phyloP scores from a whole-genome alignment of 2,113 vertebrate species.

The Amphiprion ocellaris region DNA sequence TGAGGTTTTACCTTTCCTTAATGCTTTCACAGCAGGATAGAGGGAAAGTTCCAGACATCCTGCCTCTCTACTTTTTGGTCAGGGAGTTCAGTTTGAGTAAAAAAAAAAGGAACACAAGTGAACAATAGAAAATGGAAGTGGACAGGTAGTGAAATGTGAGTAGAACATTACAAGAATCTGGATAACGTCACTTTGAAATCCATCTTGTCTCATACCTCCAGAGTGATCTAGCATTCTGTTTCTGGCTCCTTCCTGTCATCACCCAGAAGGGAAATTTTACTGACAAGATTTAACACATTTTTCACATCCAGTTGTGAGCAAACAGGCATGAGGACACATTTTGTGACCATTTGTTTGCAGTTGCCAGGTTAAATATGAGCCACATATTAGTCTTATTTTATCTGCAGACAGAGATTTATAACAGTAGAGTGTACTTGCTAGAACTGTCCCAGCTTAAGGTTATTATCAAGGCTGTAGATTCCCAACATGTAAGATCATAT shows the following conservation, averaged over 20 bases:
- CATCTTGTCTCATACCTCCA: not conserved
- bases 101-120: not conserved
- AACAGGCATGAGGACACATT: slow-evolving; percentile 20
- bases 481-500: slow-evolving; percentile 23
- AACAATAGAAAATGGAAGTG: not conserved
- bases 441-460: slow-evolving; percentile 44
- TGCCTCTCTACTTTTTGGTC: slow-evolving; percentile 31
- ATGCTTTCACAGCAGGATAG: slow-evolving; percentile 26
- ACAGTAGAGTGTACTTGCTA: slow-evolving; percentile 33
- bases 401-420: slow-evolving; percentile 63
- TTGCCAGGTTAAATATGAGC: slow-evolving; percentile 53
- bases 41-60: slow-evolving; percentile 43
- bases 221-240: not conserved
- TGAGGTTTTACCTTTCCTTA: slow-evolving; percentile 55
- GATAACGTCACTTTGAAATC: slow-evolving; percentile 4
- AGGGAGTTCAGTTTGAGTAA: slow-evolving; percentile 16
- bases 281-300: slow-evolving; percentile 58
- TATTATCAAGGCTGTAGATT: slow-evolving; percentile 47
- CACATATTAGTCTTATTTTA: slow-evolving; percentile 38
- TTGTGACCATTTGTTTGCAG: slow-evolving; percentile 75
- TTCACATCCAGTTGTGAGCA: slow-evolving; percentile 61
- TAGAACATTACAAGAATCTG: not conserved
- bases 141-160: not conserved
- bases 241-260: slow-evolving; percentile 42
- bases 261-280: slow-evolving; percentile 55